Conservation (phyloP, 1,140 invertebrate species). For the Spodoptera litura region DNA sequence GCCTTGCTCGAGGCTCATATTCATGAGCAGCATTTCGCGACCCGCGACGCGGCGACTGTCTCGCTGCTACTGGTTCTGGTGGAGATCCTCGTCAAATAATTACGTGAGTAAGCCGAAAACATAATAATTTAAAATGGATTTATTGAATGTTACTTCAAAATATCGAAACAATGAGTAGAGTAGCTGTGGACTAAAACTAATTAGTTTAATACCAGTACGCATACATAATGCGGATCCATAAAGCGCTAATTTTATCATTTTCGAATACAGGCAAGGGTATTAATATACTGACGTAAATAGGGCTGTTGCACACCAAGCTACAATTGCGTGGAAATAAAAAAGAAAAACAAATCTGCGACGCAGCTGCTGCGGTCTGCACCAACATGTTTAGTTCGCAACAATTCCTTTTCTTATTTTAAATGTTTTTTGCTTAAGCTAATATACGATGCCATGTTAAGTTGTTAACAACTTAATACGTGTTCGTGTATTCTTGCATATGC, state of each 20-base stretch:
- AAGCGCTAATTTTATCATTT: slow-evolving; percentile 41
- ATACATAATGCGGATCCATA: slow-evolving; percentile 23
- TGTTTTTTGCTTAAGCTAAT: slow-evolving; percentile 4
- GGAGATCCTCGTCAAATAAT: no score
- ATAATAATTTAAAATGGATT: no score
- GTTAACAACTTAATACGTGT: slow-evolving; percentile 28
- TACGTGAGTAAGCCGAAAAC: no score
- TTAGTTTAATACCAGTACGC: slow-evolving; percentile 36
- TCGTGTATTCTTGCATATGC: background rate
- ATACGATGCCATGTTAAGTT: slow-evolving; percentile 1
- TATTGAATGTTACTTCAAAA: background rate
- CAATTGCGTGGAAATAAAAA: slow-evolving; percentile 13
- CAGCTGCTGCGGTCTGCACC: slow-evolving; percentile 37
- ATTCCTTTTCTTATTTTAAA: slow-evolving; percentile 37
- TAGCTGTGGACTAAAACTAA: slow-evolving; percentile 32
- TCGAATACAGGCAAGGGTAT: slow-evolving; percentile 38
- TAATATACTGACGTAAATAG: slow-evolving; percentile 32
- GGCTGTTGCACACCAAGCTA: slow-evolving; percentile 11
- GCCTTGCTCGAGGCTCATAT: no score
- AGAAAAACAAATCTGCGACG: slow-evolving; percentile 11
- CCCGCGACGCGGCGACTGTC: no score
- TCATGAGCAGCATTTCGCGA: no score
- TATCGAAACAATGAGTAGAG: background rate
- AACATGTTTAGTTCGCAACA: slow-evolving; percentile 33
- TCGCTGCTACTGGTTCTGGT: no score